Conservation (phyloP, 1,140 invertebrate genomes). For the Macrobrachium rosenbergii region DNA sequence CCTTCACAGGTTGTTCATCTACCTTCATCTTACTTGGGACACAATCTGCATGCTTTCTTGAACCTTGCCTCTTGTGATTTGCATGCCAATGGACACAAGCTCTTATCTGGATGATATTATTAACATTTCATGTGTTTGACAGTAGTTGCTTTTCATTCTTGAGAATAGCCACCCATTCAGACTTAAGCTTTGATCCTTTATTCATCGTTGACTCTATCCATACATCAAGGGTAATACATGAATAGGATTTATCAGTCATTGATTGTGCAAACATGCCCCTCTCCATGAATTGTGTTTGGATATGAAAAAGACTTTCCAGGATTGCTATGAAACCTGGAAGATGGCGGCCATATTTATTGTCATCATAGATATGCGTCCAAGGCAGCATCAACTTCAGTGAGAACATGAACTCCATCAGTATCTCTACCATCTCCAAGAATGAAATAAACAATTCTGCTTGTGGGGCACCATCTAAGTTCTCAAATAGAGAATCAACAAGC, state of each 20-base stretch:
- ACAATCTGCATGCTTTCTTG: too few relatives aligned
- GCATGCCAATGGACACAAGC: neutral
- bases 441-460: neutral
- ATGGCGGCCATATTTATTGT: conserved; percentile 1
- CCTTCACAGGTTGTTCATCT: too few relatives aligned
- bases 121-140: neutral
- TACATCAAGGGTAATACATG: neutral
- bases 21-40: too few relatives aligned
- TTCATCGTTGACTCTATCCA: neutral
- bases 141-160: conserved; percentile 11
- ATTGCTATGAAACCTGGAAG: conserved; percentile 14
- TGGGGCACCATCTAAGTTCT: neutral
- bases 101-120: neutral
- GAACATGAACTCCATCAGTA: conserved; percentile 13
- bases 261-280: too few relatives aligned
- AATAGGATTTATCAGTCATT: neutral
- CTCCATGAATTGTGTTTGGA: conserved; percentile 5
- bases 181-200: too few relatives aligned
- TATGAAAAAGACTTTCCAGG: neutral
- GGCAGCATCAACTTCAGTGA: conserved; percentile 16
- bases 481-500: too few relatives aligned
- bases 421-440: conserved; percentile 9
- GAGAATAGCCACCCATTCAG: neutral
- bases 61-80: too few relatives aligned
- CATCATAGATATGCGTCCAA: conserved; percentile 15